Conservation (phyloP, 37 sponge, comb jelly and placozoan species). For the Chondrilla cf. caribensis region DNA sequence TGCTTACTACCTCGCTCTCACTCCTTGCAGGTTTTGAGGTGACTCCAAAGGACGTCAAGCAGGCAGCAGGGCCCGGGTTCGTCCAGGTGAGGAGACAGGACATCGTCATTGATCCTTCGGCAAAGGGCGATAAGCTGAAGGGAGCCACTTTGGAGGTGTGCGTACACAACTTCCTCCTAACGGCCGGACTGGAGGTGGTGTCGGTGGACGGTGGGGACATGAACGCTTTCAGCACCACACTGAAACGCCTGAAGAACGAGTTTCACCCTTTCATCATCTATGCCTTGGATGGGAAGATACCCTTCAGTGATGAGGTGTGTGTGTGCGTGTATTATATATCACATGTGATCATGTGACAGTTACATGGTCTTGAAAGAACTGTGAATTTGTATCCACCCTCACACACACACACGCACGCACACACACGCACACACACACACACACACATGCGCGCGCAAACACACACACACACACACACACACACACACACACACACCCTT, state of each 20-base stretch:
- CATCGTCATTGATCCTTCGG: background rate
- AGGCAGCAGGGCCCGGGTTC: background rate
- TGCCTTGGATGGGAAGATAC: conserved; percentile 55
- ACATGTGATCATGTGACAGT: no score
- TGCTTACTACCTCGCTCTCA: background rate
- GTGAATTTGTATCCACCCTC: no score
- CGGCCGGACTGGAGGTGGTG: conserved; percentile 79
- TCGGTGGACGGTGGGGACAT: conserved; percentile 27
- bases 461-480: no score
- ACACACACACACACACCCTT: no score
- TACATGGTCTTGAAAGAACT: no score
- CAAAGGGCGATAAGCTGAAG: background rate
- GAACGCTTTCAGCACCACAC: conserved; percentile 35
- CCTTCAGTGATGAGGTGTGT: conserved; percentile 63
- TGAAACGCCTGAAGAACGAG: conserved; percentile 76
- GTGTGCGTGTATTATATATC: background rate
- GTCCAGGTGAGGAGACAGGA: background rate
- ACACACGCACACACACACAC: no score
- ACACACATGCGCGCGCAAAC: no score
- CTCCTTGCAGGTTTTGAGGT: conserved; percentile 3
- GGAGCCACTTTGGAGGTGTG: conserved; percentile 56
- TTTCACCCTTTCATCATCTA: conserved; percentile 82
- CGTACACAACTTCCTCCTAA: conserved; percentile 68
- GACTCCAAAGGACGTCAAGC: background rate
- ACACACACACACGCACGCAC: no score